A percentile compares a stretch with the other conserved stretches of the same genome.
Evolutionary conservation across 2,888 invertebrate species (phyloP).

Genomic region (Arctia plantaginis): DNA sequence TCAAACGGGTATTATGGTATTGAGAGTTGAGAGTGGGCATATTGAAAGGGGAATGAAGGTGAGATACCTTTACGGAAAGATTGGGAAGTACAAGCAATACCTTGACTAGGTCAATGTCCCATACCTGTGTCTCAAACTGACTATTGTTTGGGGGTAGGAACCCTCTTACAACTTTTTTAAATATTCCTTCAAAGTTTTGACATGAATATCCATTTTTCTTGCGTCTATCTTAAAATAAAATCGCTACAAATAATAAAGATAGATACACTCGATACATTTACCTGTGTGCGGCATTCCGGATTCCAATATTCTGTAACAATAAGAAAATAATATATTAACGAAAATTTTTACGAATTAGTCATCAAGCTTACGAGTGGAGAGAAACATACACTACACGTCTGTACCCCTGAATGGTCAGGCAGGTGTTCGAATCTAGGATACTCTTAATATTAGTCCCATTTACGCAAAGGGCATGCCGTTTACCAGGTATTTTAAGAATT

Average conservation of each 20-base stretch:
- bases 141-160: neutral
- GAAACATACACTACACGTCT: neutral
- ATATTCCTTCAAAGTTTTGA: neutral
- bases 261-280: constrained; percentile 51
- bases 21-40: neutral
- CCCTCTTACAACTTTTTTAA: neutral
- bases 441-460: neutral
- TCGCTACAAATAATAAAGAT: neutral
- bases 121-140: neutral
- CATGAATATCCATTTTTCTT: neutral
- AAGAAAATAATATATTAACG: constrained; percentile 34
- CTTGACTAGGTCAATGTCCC: neutral
- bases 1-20: neutral
- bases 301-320: constrained; percentile 55
- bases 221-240: neutral
- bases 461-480: neutral
- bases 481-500: neutral
- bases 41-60: neutral
- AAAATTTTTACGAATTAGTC: constrained; percentile 27
- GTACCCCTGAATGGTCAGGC: neutral
- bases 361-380: neutral
- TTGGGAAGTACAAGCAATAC: neutral
- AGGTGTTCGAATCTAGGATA: neutral
- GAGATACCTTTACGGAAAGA: neutral
- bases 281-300: constrained; percentile 80